Conservation (phyloP, 1,140 invertebrate genomes). For the Drosophila nigrodunni region DNA sequence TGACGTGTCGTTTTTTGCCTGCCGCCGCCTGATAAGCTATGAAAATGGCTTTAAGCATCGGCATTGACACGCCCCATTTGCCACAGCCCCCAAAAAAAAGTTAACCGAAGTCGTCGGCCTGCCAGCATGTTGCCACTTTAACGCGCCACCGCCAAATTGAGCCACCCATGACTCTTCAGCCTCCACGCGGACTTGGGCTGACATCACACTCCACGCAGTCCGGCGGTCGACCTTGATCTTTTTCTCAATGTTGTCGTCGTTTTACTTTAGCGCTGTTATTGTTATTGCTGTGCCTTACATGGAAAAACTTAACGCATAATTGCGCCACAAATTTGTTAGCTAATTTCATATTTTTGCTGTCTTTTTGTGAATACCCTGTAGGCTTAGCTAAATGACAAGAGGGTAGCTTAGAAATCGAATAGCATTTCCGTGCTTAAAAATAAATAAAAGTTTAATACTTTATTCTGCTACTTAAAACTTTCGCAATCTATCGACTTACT, state of each 20-base stretch:
- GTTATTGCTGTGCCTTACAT: slow-evolving; percentile 20
- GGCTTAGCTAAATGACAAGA: background rate
- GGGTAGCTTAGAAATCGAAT: background rate
- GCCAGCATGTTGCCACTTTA: slow-evolving; percentile 72
- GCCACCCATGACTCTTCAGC: slow-evolving; percentile 67
- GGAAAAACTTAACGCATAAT: slow-evolving; percentile 68
- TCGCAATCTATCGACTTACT: no score
- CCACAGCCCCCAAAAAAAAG: background rate
- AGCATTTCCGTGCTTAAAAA: no score
- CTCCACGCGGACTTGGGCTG: slow-evolving; percentile 44
- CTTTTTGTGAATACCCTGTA: slow-evolving; percentile 32
- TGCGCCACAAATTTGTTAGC: slow-evolving; percentile 79
- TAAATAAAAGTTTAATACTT: no score
- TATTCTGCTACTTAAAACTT: no score
- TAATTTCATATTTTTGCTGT: slow-evolving; percentile 50
- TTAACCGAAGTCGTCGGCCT: background rate
- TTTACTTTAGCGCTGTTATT: slow-evolving; percentile 7
- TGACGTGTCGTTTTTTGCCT: slow-evolving; percentile 53
- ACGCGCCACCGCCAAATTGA: slow-evolving; percentile 59
- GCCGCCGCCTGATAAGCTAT: slow-evolving; percentile 59
- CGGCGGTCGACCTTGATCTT: slow-evolving; percentile 66
- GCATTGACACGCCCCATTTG: slow-evolving; percentile 70
- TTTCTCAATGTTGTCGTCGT: slow-evolving; percentile 28
- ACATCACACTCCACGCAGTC: slow-evolving; percentile 60
- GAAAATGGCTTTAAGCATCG: slow-evolving; percentile 75